Evolutionary conservation across 2,888 invertebrate species (phyloP).

Genomic region (Sarcophaga variegata): DNA sequence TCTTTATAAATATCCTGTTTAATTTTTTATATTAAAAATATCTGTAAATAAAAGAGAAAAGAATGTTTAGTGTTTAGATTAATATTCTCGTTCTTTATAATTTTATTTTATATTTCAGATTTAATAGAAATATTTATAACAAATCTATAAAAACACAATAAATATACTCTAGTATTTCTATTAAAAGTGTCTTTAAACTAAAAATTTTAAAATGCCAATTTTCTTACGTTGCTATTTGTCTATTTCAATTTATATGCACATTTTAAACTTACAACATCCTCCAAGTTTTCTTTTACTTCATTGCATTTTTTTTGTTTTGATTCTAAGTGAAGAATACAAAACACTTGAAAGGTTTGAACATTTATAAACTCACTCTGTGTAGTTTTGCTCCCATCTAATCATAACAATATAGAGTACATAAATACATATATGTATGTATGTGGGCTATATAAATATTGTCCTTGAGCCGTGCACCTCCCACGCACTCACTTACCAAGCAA

Average conservation of each 20-base stretch:
- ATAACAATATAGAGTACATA: slow-evolving; percentile 52
- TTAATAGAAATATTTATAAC: neutral
- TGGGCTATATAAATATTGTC: slow-evolving; percentile 59
- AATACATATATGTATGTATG: slow-evolving; percentile 42
- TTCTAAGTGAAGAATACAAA: slow-evolving; percentile 46
- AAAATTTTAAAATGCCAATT: slow-evolving; percentile 26
- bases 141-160: neutral
- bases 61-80: no score
- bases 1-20: no score
- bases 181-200: slow-evolving; percentile 13
- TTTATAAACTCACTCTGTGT: slow-evolving; percentile 30
- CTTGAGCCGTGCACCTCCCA: slow-evolving; percentile 44
- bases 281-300: slow-evolving; percentile 43
- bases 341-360: slow-evolving; percentile 44
- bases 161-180: neutral
- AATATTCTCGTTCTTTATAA: neutral
- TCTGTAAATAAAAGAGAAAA: neutral
- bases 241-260: slow-evolving; percentile 51
- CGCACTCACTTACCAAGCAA: neutral
- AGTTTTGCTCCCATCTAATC: slow-evolving; percentile 48
- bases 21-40: no score
- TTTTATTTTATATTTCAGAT: neutral
- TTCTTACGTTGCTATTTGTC: slow-evolving; percentile 38
- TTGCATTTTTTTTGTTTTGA: no score
- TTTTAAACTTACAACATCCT: slow-evolving; percentile 50